These are phyloP conservation scores for Yponomeuta evonymella DNA, from an alignment of 2,888 invertebrate species.

Conservation along the genomic window DNA sequence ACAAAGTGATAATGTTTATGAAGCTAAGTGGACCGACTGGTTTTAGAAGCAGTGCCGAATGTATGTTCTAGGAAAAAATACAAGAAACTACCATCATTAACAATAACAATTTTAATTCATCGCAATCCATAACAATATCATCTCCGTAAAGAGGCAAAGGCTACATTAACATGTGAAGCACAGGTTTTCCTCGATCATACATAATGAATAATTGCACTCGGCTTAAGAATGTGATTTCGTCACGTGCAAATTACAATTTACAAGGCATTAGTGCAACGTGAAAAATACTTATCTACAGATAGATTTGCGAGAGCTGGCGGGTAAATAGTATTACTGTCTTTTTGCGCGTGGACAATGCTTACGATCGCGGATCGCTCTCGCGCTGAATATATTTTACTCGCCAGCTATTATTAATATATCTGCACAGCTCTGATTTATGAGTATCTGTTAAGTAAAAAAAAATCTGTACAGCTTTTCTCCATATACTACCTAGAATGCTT, in stretches of 20 bases:
- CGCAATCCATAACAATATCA: not conserved
- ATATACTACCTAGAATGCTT: no score
- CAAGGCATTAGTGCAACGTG: not conserved
- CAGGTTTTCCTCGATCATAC: slow-evolving; percentile 8
- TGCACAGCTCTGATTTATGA: no score
- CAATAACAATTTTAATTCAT: not conserved
- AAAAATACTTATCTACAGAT: not conserved
- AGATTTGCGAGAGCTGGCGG: no score
- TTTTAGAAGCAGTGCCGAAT: slow-evolving; percentile 17
- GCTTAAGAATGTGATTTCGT: not conserved
- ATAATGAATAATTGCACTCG: not conserved
- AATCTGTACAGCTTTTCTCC: no score
- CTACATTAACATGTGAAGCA: not conserved
- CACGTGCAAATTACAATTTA: not conserved
- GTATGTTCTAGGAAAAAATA: slow-evolving; percentile 18
- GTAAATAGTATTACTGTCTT: no score
- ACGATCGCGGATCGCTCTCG: no score
- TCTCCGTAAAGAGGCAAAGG: slow-evolving; percentile 1
- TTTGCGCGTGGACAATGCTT: no score
- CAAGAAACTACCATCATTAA: not conserved
- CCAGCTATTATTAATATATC: no score
- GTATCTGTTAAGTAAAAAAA: no score
- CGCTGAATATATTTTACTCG: no score
- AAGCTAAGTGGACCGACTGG: not conserved
- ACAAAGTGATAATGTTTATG: not conserved